Conservation (phyloP, 2,888 invertebrate species). For the Lasius fuliginosus region DNA sequence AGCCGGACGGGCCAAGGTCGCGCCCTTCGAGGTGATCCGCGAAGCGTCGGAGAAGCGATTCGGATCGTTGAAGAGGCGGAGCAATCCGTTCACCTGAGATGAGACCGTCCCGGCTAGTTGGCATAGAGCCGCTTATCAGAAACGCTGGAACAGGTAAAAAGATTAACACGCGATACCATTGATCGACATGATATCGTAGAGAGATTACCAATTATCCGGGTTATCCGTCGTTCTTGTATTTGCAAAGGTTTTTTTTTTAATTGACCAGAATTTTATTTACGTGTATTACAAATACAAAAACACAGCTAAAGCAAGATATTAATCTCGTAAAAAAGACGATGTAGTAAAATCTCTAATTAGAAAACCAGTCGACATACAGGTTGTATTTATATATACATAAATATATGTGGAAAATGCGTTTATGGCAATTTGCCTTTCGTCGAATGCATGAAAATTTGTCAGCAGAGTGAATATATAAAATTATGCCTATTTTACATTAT, state of each 20-base stretch:
- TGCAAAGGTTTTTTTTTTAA: slow-evolving; percentile 1
- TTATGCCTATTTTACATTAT: slow-evolving; percentile 7
- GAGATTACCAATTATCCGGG: not conserved
- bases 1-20: slow-evolving; percentile 84
- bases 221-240: slow-evolving; percentile 4
- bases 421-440: slow-evolving; percentile 27
- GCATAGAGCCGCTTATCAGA: slow-evolving; percentile 33
- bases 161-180: slow-evolving; percentile 21
- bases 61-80: slow-evolving; percentile 86
- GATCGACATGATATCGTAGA: slow-evolving; percentile 30
- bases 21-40: slow-evolving; percentile 90
- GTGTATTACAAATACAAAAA: not conserved
- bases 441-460: not conserved
- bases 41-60: slow-evolving; percentile 84
- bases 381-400: slow-evolving; percentile 10
- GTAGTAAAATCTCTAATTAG: slow-evolving; percentile 15
- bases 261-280: not conserved
- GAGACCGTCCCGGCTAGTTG: slow-evolving; percentile 31
- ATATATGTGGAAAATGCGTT: not conserved
- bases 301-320: not conserved
- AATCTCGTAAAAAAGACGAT: slow-evolving; percentile 18
- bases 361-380: slow-evolving; percentile 10
- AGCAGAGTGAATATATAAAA: not conserved
- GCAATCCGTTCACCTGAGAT: slow-evolving; percentile 86
- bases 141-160: slow-evolving; percentile 8